Base-by-base conservation (phyloP, 2,113 vertebrate species). In the Oncorhynchus masou region DNA sequence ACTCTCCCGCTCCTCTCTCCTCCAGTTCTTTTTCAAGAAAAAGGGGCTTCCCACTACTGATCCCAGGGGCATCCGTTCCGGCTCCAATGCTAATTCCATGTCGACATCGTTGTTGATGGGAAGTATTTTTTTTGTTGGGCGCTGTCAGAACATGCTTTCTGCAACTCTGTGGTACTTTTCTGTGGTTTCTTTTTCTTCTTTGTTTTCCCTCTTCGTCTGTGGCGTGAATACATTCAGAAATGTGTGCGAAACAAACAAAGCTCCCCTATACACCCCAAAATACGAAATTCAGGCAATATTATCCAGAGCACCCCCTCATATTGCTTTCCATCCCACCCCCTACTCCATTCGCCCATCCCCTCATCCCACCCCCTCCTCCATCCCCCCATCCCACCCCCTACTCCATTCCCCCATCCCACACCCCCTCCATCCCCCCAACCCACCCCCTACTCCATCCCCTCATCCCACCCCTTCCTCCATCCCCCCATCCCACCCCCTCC, bases 221-320 rank as follows among this genome's bases (percentile, higher is more conserved):
- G 48, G 57, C 72, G 73, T 73, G 71, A 65, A 84, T 86, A 76
- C 83, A 86, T 89, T 88, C 68, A 85, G 83, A 75, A 73, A 85
- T 74, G 65, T 76, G 71, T 51, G 49, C 4, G 12, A 51, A 51
- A 51, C 49, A 12, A 51, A 12, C 69, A 22, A 68, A 57, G 67
- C 29, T 22, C 29, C 16, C 34, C 9, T 5, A 68, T 31, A 75
- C n/a, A 31, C n/a, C 74, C 70, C 24, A 72, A 73, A 84, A 70
- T 78, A 69, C 83, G 76, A 75, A 84, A 84, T 82, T 76, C 69
- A 73, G 59, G 45, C 69, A 39, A 75, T 71, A 15, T 57, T 70
- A 65, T 60, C 60, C 68, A 13, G 25, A 71, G 16, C 60, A 70
- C 54, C 11, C 16, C 39, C 16, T 57, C 71, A 31, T 4, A 12